These are phyloP conservation scores for Hyla sarda DNA, from an alignment of 2,113 vertebrate species.

Conservation along the genomic window DNA sequence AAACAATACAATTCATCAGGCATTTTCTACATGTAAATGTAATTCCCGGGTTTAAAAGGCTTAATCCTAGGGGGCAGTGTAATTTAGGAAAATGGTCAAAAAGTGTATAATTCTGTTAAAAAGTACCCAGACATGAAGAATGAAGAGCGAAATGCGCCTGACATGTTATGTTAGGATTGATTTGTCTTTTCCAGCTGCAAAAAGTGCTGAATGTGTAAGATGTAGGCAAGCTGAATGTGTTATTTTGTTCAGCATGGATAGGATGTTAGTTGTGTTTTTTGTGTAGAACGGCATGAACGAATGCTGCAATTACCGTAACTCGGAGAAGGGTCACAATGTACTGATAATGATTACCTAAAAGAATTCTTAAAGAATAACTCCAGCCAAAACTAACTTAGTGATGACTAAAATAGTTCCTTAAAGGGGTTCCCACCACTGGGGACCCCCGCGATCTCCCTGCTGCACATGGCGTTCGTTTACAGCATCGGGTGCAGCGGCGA, in stretches of 20 bases:
- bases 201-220: not conserved
- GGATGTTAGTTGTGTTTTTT: not conserved
- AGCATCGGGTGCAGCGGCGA: too few relatives aligned
- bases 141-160: too few relatives aligned
- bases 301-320: not conserved
- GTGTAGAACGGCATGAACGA: not conserved
- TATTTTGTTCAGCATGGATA: not conserved
- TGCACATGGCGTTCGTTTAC: too few relatives aligned
- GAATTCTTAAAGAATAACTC: too few relatives aligned
- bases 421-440: too few relatives aligned
- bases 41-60: not conserved
- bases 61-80: not conserved
- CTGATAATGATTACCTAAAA: too few relatives aligned
- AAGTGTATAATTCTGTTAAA: not conserved
- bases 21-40: not conserved
- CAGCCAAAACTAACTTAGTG: too few relatives aligned
- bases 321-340: not conserved
- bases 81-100: not conserved
- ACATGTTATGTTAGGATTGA: not conserved
- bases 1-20: not conserved
- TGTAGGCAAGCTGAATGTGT: not conserved
- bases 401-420: too few relatives aligned
- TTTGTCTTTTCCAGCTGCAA: not conserved
- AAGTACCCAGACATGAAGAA: not conserved
- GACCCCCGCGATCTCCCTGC: too few relatives aligned